Conservation (phyloP, 2,113 vertebrate species). For the Bujurquina vittata region DNA sequence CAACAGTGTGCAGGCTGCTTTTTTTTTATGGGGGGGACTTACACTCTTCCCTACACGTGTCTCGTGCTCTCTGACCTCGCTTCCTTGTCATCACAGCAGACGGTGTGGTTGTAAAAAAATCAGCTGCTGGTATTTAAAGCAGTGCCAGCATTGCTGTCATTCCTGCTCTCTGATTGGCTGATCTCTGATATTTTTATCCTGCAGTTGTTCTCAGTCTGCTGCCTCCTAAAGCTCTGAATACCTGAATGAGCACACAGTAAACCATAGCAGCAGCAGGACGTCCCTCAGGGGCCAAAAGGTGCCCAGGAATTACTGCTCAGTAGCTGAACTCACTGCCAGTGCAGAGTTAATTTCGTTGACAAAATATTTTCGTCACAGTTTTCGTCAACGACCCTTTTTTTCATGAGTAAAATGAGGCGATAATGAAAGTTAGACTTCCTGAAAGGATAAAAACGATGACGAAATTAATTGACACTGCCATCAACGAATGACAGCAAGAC, state of each 20-base stretch:
- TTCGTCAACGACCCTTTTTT: no score
- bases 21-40: background rate
- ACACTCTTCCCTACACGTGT: background rate
- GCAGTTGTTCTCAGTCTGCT: background rate
- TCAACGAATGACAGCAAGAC: no score
- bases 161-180: background rate
- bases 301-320: no score
- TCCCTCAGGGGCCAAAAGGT: background rate
- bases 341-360: no score
- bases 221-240: background rate
- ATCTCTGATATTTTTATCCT: conserved; percentile 2
- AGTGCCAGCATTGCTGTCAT: background rate
- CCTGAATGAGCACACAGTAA: background rate
- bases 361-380: no score
- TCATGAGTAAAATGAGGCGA: no score
- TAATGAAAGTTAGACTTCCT: no score
- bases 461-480: no score
- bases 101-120: background rate
- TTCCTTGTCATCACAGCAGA: background rate
- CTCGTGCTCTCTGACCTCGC: background rate
- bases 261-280: no score
- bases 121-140: background rate
- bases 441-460: no score
- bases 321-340: no score
- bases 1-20: no score